phyloP scores from a whole-genome alignment of 2,113 vertebrate species.

The Hemiprocne comata region DNA sequence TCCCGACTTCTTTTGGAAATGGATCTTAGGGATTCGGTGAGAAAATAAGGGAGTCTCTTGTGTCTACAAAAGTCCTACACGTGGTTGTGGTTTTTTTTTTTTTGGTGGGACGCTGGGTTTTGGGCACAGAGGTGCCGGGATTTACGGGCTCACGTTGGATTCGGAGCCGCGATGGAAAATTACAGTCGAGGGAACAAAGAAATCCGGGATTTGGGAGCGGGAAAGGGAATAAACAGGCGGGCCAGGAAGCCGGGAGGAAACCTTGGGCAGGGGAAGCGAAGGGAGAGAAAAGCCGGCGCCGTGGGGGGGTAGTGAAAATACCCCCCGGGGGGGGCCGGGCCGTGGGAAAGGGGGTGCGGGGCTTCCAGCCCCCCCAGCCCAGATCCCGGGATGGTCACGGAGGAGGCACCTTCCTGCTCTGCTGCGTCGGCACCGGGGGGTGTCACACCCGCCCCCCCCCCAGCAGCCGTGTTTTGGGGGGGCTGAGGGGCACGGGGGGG shows the following conservation, averaged over 20 bases:
- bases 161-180: conserved; percentile 43
- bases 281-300: conserved; percentile 2
- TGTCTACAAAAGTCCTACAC: accelerated
- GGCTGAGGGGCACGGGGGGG: accelerated
- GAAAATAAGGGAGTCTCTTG: accelerated
- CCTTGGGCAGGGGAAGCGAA: conserved; percentile 63
- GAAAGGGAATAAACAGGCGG: conserved; percentile 64
- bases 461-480: accelerated
- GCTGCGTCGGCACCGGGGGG: accelerated
- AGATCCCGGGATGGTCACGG: accelerated
- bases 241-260: conserved; percentile 58
- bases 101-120: accelerated
- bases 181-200: conserved; percentile 38
- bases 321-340: not conserved
- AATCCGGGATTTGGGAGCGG: conserved; percentile 34
- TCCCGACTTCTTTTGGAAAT: accelerated
- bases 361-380: accelerated
- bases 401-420: not conserved
- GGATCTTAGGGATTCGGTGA: not conserved
- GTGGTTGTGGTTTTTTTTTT: accelerated
- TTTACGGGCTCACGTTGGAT: not conserved
- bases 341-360: conserved; percentile 27
- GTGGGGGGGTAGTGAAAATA: not conserved
- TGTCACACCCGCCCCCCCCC: accelerated
- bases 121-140: accelerated